Evolutionary conservation across 2,888 invertebrate species (phyloP).

Genomic region (Autographa gamma): DNA sequence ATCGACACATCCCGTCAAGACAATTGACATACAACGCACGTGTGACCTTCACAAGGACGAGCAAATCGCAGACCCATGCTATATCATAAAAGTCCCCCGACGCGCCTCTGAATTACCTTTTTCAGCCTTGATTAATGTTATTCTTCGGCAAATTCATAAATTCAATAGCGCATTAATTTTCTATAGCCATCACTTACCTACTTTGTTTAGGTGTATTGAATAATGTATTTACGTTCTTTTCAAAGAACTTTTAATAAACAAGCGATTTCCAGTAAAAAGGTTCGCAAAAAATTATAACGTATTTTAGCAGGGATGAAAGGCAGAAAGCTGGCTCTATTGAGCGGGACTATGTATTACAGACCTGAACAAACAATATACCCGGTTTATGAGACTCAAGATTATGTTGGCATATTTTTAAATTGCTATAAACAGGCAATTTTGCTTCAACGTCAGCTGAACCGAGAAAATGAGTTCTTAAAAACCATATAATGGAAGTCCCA

Average conservation of each 20-base stretch:
- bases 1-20: conserved; percentile 36
- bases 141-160: conserved; percentile 5
- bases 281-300: conserved; percentile 26
- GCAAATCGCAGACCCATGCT: conserved; percentile 18
- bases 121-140: conserved; percentile 14
- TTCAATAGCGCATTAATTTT: conserved; percentile 9
- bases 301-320: conserved; percentile 36
- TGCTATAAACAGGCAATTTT: conserved; percentile 31
- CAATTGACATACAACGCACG: conserved; percentile 46
- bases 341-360: conserved; percentile 38
- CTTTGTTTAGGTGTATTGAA: conserved; percentile 4
- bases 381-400: conserved; percentile 45
- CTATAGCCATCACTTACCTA: conserved; percentile 3
- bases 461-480: conserved; percentile 17
- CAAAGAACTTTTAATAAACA: conserved; percentile 15
- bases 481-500: not conserved
- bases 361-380: conserved; percentile 41
- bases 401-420: conserved; percentile 38
- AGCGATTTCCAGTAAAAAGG: conserved; percentile 39
- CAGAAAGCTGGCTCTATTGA: conserved; percentile 27
- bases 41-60: conserved; percentile 43
- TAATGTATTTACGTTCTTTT: conserved; percentile 19
- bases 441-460: conserved; percentile 8
- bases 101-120: conserved; percentile 16
- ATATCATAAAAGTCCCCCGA: conserved; percentile 17